Evolutionary conservation across 1,140 invertebrate species (phyloP).

Genomic region (Papilio glaucus): DNA sequence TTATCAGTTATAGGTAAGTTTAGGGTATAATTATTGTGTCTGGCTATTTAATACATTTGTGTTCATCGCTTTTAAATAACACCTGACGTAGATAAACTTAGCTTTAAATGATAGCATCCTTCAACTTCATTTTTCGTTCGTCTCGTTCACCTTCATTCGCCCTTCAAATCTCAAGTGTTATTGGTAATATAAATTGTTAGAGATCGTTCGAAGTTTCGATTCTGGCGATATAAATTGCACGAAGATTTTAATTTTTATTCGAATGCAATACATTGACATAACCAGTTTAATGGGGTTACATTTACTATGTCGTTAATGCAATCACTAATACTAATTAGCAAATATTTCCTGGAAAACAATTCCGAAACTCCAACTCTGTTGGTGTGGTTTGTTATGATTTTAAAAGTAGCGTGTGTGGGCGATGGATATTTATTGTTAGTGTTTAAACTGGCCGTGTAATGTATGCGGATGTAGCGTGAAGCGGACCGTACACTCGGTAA

Average conservation of each 20-base stretch:
- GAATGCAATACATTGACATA: constrained; percentile 22
- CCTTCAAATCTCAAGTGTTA: constrained; percentile 42
- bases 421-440: constrained; percentile 47
- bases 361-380: not conserved
- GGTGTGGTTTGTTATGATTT: constrained; percentile 21
- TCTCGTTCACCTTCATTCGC: constrained; percentile 54
- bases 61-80: constrained; percentile 36
- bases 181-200: constrained; percentile 5
- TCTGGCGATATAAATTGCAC: constrained; percentile 6
- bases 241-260: not conserved
- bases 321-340: not conserved
- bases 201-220: constrained; percentile 2
- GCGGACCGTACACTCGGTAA: constrained; percentile 44
- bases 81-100: constrained; percentile 2
- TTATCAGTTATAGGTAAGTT: not conserved
- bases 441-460: constrained; percentile 49
- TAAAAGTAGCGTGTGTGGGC: constrained; percentile 36
- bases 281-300: not conserved
- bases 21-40: not conserved
- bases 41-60: not conserved
- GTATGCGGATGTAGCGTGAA: constrained; percentile 51
- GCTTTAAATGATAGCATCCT: not conserved
- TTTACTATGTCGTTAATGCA: not conserved
- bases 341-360: constrained; percentile 3
- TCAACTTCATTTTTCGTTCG: constrained; percentile 17